A percentile compares a stretch with the other conserved stretches of the same genome.
These are phyloP conservation scores for Dicyrtoma fusca DNA, from an alignment of 2,888 invertebrate genomes.

Conservation along the genomic window DNA sequence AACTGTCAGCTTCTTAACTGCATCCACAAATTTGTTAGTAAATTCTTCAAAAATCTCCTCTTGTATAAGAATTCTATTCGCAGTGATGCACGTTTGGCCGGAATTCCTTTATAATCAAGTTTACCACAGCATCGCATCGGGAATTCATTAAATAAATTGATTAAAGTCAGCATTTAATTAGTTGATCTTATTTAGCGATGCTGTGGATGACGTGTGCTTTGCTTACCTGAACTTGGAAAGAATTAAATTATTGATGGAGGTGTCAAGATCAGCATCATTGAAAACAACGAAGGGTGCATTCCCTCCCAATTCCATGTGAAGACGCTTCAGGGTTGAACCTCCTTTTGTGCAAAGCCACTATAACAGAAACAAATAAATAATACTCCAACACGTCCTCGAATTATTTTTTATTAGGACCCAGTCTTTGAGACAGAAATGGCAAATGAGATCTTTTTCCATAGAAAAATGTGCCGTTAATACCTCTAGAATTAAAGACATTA, in stretches of 20 bases:
- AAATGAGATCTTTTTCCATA: no score
- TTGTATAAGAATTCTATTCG: conserved; percentile 87
- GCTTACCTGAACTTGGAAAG: conserved; percentile 74
- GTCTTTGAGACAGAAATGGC: no score
- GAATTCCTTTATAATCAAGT: background rate
- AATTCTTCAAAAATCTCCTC: conserved; percentile 78
- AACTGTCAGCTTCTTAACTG: conserved; percentile 72
- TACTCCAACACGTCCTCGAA: no score
- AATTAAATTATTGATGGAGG: conserved; percentile 84
- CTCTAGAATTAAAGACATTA: no score
- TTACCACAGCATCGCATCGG: no score
- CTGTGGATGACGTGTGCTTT: conserved; percentile 79
- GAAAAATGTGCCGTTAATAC: no score
- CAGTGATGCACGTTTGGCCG: conserved; percentile 84
- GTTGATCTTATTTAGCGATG: no score
- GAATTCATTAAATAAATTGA: no score
- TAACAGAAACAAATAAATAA: no score
- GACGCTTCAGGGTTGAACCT: conserved; percentile 1
- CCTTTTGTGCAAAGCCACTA: conserved; percentile 3
- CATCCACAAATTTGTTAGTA: conserved; percentile 70
- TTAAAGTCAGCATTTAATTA: no score
- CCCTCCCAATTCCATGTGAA: conserved; percentile 62
- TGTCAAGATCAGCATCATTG: conserved; percentile 81
- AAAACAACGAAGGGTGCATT: conserved; percentile 99
- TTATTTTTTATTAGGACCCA: no score